Evolutionary conservation across 1,140 invertebrate genomes (phyloP), one percentile per base, ranked within the genome.

Genomic region (Heliconius congener): DNA sequence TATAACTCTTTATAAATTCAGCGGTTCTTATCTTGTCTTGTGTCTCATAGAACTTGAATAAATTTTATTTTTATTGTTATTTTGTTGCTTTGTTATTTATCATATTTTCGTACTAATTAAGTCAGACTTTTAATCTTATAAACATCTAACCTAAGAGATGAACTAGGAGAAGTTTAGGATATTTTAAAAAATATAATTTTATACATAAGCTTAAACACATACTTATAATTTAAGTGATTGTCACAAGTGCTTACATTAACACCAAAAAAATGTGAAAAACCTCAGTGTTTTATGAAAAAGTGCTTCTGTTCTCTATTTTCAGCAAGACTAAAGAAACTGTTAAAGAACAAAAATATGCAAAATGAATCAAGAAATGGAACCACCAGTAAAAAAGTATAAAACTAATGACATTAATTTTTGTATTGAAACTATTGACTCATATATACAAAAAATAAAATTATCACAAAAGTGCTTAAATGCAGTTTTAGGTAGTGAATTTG

Each of bases 401-500:
- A 83, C 73, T 80, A 42, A 76, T 79, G 18, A n/a, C 42, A 18
- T 72, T 83, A 37, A 79, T 52, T 23, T 79, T 74, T 11, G 71
- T 3, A 76, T 46, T 30, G 80, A 84, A 37, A 83, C 52, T 2
- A 85, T 92, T 78, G 87, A 90, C 8, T 76, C 73, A 16, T 88
- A 85, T 73, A 88, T 88, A 70, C 42, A 86, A 30, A 83, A 77
- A 11, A 82, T 94, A 73, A 81, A 78, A 27, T 73, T 74, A 13
- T 85, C 87, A 0, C 71, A 84, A n/a, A 88, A 86, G 39, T 87
- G 88, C 23, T 78, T 93, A 13, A 77, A 86, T 76, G 85, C 88
- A 6, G 81, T 94, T 9, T 23, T 93, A 46, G 83, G 80, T 81
- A 87, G 90, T 72, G 88, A 96, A 50, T 91, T 96, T 34, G 87